These are phyloP conservation scores for Aegypius monachus DNA, from an alignment of 2,113 vertebrate species.

Conservation along the genomic window DNA sequence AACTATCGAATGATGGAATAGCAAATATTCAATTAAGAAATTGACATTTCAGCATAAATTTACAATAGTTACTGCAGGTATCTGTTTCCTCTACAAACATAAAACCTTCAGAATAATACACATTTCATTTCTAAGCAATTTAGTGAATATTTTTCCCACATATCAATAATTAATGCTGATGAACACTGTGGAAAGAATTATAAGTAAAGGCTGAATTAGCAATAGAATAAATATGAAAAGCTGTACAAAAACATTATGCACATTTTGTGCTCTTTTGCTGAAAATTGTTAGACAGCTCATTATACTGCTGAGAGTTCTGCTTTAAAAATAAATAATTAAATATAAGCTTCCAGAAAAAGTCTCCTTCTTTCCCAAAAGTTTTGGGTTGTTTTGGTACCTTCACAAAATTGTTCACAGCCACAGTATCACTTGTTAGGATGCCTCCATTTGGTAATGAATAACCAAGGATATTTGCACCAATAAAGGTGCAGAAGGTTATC, in stretches of 20 bases:
- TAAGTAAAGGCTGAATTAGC: neutral
- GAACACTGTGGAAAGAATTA: neutral
- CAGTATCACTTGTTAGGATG: neutral
- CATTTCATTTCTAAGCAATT: neutral
- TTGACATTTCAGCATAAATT: neutral
- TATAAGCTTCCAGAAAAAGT: neutral
- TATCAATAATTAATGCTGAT: neutral
- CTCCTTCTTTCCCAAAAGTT: neutral
- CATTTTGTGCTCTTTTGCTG: neutral
- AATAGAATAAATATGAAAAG: neutral
- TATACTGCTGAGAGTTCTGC: neutral
- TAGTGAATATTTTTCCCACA: neutral
- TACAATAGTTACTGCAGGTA: neutral
- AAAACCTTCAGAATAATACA: neutral
- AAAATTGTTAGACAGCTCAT: neutral
- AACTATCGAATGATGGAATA: neutral
- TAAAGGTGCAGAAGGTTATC: neutral
- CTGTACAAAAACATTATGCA: neutral
- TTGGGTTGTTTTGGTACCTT: neutral
- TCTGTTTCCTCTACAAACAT: neutral
- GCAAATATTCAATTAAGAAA: neutral
- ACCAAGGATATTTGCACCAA: neutral
- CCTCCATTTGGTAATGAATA: neutral
- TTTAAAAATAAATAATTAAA: neutral
- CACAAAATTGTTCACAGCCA: neutral